phyloP scores from a whole-genome alignment of 1,140 invertebrate genomes.

The Epicauta chinensis region DNA sequence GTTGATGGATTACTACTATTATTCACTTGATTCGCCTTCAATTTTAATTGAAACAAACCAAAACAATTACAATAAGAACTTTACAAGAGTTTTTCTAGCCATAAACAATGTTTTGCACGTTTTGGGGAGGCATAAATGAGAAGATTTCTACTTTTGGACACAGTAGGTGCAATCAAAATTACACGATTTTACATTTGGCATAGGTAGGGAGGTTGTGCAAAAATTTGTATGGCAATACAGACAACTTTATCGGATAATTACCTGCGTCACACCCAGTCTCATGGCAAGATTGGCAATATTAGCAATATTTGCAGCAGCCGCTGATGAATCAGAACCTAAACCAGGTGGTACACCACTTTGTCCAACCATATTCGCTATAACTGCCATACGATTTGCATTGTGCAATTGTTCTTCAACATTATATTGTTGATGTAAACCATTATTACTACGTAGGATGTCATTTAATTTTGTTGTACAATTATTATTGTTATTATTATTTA shows the following conservation, averaged over 20 bases:
- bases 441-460: constrained; percentile 53
- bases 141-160: too few species aligned
- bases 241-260: too few species aligned
- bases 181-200: too few species aligned
- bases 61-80: neutral
- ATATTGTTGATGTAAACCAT: constrained; percentile 53
- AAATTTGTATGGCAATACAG: too few species aligned
- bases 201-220: too few species aligned
- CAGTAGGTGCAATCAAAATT: too few species aligned
- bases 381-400: constrained; percentile 64
- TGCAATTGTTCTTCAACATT: constrained; percentile 63
- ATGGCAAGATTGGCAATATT: constrained; percentile 73
- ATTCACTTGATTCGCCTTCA: constrained; percentile 40
- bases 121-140: too few species aligned
- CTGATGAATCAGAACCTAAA: constrained; percentile 40
- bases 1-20: constrained; percentile 40
- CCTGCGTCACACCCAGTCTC: constrained; percentile 56
- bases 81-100: too few species aligned
- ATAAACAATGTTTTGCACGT: too few species aligned
- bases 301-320: constrained; percentile 59
- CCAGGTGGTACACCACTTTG: constrained; percentile 47
- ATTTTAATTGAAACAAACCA: neutral
- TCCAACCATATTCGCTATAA: constrained; percentile 63
- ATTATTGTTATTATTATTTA: constrained; percentile 63
- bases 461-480: constrained; percentile 66